phyloP scores from a whole-genome alignment of 2,113 vertebrate genomes.

The Cephalopterus ornatus region DNA sequence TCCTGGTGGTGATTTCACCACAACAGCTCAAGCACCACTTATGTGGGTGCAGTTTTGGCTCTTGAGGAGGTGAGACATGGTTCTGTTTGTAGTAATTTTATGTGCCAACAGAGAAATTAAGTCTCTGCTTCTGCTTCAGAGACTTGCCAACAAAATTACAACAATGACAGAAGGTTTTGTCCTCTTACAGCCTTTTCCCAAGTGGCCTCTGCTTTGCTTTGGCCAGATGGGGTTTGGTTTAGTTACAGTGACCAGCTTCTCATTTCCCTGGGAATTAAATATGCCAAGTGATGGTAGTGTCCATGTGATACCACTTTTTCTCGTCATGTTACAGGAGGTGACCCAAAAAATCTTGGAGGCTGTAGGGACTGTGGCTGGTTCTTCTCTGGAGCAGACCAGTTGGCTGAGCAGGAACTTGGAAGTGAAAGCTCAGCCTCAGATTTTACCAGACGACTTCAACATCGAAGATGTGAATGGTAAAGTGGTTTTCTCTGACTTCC shows the following conservation, averaged over 20 bases:
- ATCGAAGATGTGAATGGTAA: constrained; percentile 80
- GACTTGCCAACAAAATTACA: background rate
- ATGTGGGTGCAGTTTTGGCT: background rate
- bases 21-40: background rate
- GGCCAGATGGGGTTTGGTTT: background rate
- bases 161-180: background rate
- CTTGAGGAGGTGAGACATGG: background rate
- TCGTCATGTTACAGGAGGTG: constrained; percentile 81
- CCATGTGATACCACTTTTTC: background rate
- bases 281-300: background rate
- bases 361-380: constrained; percentile 89
- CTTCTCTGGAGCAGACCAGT: constrained; percentile 96
- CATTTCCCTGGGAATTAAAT: background rate
- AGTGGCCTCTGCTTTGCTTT: background rate
- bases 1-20: background rate
- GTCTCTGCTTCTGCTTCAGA: background rate
- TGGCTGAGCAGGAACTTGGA: constrained; percentile 97
- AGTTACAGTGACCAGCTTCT: background rate
- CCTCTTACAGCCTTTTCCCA: background rate
- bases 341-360: constrained; percentile 92
- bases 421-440: constrained; percentile 94
- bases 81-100: background rate
- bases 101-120: background rate
- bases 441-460: constrained; percentile 81
- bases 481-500: background rate